Conservation (phyloP, 2,113 vertebrate genomes). For the Indri indri region DNA sequence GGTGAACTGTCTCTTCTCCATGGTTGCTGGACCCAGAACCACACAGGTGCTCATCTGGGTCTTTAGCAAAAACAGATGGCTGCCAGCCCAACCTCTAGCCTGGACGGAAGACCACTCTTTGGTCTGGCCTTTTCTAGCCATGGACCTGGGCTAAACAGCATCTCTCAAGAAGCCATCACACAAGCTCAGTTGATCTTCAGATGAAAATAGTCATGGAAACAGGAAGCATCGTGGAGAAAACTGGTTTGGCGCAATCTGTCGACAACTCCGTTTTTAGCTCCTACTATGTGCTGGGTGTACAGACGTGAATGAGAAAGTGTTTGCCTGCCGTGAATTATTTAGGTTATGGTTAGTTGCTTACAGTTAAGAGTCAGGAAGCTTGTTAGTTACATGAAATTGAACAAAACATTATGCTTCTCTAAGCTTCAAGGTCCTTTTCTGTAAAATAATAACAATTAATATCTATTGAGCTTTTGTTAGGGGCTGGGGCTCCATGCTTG, state of each 20-base stretch:
- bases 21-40: rapidly evolving
- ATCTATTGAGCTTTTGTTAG: neutral
- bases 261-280: neutral
- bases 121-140: neutral
- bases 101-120: rapidly evolving
- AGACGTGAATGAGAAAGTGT: neutral
- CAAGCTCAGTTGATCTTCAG: rapidly evolving
- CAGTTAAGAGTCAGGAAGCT: neutral
- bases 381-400: neutral
- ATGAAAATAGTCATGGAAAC: neutral
- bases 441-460: neutral
- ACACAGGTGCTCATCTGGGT: rapidly evolving
- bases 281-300: rapidly evolving
- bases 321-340: too few species aligned
- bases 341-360: rapidly evolving
- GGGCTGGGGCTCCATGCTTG: too few species aligned
- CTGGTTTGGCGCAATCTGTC: too few species aligned
- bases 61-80: neutral
- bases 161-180: neutral
- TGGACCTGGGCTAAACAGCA: neutral
- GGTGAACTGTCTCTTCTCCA: neutral
- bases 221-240: neutral
- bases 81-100: neutral
- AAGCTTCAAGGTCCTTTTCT: neutral
- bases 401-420: neutral